phyloP scores from a whole-genome alignment of 2,113 vertebrate species.

The Paramisgurnus dabryanus region DNA sequence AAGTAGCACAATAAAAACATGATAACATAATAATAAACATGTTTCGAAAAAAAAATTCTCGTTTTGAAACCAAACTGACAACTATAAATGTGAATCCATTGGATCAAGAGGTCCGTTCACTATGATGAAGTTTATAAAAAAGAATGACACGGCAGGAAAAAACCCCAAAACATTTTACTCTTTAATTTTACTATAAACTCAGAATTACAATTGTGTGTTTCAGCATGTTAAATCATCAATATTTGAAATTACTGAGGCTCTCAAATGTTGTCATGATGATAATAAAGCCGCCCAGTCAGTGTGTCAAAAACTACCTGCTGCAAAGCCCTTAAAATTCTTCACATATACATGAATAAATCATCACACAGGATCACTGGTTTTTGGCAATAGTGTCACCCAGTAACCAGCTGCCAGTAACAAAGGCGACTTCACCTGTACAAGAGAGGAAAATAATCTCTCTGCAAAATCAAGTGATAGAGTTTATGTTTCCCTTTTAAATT shows the following conservation, averaged over 20 bases:
- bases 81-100: too few relatives aligned
- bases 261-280: conserved; percentile 43
- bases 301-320: conserved; percentile 59
- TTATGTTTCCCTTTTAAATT: conserved; percentile 44
- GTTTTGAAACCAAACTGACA: too few relatives aligned
- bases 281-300: conserved; percentile 56
- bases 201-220: conserved; percentile 71
- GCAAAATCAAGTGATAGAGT: conserved; percentile 49
- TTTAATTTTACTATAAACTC: conserved; percentile 74
- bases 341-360: conserved; percentile 47
- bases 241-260: conserved; percentile 64
- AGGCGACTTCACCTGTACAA: conserved; percentile 72
- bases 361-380: conserved; percentile 58
- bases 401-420: conserved; percentile 70
- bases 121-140: too few relatives aligned
- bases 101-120: too few relatives aligned
- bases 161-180: conserved; percentile 1
- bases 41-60: too few relatives aligned
- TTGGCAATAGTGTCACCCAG: conserved; percentile 76
- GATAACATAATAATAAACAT: too few relatives aligned
- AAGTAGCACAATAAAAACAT: too few relatives aligned
- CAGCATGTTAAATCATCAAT: conserved; percentile 68
- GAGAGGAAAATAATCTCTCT: conserved; percentile 61
- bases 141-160: background rate
- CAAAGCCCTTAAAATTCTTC: conserved; percentile 75